A percentile compares a stretch with the other conserved stretches of the same genome.
Conservation (phyloP, 2,888 invertebrate genomes). For the Archips crataeganus region DNA sequence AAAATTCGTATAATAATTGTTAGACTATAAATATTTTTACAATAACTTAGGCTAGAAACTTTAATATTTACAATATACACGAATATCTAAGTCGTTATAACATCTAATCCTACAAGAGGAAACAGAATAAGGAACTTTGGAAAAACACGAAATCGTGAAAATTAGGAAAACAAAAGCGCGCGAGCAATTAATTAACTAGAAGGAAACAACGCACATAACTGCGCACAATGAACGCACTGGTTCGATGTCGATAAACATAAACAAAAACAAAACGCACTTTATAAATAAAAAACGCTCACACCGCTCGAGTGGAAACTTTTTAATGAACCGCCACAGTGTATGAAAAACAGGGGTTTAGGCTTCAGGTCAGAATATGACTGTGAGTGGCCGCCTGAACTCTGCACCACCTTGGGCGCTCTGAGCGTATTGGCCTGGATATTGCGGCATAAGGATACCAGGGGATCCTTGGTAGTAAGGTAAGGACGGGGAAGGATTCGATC, state of each 20-base stretch:
- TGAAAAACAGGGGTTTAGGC: slow-evolving; percentile 57
- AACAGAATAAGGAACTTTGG: slow-evolving; percentile 74
- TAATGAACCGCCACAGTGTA: slow-evolving; percentile 29
- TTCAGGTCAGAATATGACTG: slow-evolving; percentile 94
- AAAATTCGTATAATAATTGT: slow-evolving; percentile 15
- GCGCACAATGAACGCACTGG: slow-evolving; percentile 5
- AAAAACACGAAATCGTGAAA: slow-evolving; percentile 50
- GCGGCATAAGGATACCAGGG: slow-evolving; percentile 88
- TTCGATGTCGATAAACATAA: slow-evolving; percentile 28
- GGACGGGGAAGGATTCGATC: slow-evolving; percentile 88
- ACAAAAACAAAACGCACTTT: slow-evolving; percentile 50
- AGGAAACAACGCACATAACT: neutral
- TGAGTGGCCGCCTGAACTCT: slow-evolving; percentile 91
- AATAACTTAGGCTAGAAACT: slow-evolving; percentile 42
- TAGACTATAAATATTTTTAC: slow-evolving; percentile 42
- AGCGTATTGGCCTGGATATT: slow-evolving; percentile 87
- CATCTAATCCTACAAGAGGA: slow-evolving; percentile 52
- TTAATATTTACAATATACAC: slow-evolving; percentile 52
- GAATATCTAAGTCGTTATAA: slow-evolving; percentile 44
- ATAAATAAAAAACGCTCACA: slow-evolving; percentile 49
- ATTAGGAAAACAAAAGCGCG: slow-evolving; percentile 54
- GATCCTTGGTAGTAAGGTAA: slow-evolving; percentile 86
- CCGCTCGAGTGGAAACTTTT: slow-evolving; percentile 33
- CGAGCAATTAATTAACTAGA: slow-evolving; percentile 1
- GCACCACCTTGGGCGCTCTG: slow-evolving; percentile 86